Base-by-base conservation (phyloP, 2,888 invertebrate species). In the Apodemia zela region DNA sequence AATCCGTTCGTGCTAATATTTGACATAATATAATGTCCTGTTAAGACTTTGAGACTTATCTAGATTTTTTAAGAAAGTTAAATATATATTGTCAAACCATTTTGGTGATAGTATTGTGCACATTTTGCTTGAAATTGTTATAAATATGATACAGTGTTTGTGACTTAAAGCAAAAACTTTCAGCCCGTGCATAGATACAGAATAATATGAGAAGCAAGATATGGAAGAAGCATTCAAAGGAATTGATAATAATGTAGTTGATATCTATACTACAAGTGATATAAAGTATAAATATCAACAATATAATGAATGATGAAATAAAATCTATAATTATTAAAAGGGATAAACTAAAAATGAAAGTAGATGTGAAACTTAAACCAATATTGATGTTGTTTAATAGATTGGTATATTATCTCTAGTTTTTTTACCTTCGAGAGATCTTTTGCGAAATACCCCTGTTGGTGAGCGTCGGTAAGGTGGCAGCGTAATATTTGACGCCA, bases 401-500 rank as follows among this genome's bases (percentile, higher is more conserved):
- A 81, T 79, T 82, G 81, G 80, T 83, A 82, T 80, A 85, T 78
- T 84, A 86, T 81, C 81, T 84, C 82, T 85, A 87, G 79, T 82
- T 94, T 95, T 95, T 95, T 96, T 96, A 96, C 96, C 97, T 97
- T 96, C 96, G 95, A 96, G 96, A 95, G 96, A 97, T 96, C 96
- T 96, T 96, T 97, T 97, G 96, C 97, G 96, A 96, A 96, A 97
- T 95, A 97, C 96, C 95, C 97, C 96, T 97, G 92, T 82, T 84
- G 90, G 85, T 83, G 88, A 85, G 84, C 89, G 90, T 84, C 88
- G 90, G 84, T 82, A 69, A 87, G 86, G 74, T 84, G 88, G 89
- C 86, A 87, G 89, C 89, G 85, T 80, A 82, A 82, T 78, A 83
- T 83, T 78, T 87, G 87, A 90, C 89, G 91, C 89, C 90, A 85